Evolutionary conservation across 2,888 invertebrate genomes (phyloP), one percentile per base, ranked within the genome.

Genomic region (Oeneis ivallda): DNA sequence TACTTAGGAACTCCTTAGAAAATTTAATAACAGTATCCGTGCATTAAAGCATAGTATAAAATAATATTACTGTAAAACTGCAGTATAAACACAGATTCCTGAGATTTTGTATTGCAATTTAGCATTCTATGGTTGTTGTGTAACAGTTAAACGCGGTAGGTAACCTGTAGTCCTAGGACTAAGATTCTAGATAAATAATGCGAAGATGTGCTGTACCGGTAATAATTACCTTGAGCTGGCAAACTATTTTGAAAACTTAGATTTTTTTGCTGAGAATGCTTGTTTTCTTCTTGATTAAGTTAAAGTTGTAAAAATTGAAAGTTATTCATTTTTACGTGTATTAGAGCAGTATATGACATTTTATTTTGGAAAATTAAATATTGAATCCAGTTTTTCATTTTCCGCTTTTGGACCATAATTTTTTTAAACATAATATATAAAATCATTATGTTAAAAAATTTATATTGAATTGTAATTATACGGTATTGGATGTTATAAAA

Each of bases 81-180:
- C 56, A 13, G 41, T 19, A 56, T 41, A 13, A 26, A 19, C 56
- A 13, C 11, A 19, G 39, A 56, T 41, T 13, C 41, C 7, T 11
- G 7, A 56, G 19, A 41, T 41, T 56, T 41, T 26, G 39, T 17
- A 2, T 39, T 26, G 11, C 11, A 19, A 41, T 56, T 39, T 7
- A 41, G 19, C 11, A 19, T 56, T 56, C 39, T 19, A 41, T 26
- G 41, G 19, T 41, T 19, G 19, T 39, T 9, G 19, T 41, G 13
- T 41, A 32, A 41, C 41, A 56, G 37, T 56, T 19, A 56, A 56
- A 41, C 13, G 56, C 19, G 39, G 56, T 56, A 56, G 41, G 41
- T 56, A 41, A 56, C 15, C 37, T 39, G 54, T 17, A 47, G 17
- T 47, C 7, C 47, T 47, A 47, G 9, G 8, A 26, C 17, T 47